Percentiles rank a stretch among this genome's conserved stretches.
Conservation (phyloP, 2,888 invertebrate species). For the Boloria selene region DNA sequence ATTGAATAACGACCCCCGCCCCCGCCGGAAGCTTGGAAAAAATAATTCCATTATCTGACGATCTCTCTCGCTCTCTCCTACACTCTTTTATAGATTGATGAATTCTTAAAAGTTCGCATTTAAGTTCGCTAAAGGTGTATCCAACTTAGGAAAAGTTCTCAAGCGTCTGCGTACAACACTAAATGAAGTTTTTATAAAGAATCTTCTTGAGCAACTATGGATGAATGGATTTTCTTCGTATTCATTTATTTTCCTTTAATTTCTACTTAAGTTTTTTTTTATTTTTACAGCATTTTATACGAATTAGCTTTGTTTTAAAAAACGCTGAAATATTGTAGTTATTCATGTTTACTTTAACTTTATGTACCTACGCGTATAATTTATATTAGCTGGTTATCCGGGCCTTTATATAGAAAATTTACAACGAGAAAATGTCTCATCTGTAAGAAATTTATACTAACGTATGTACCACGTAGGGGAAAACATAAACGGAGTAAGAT, state of each 20-base stretch:
- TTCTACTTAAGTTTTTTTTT: background rate
- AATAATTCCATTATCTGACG: conserved; percentile 69
- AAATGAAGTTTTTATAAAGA: conserved; percentile 28
- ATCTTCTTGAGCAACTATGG: conserved; percentile 13
- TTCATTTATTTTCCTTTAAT: conserved; percentile 15
- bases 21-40: conserved; percentile 45
- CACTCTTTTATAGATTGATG: conserved; percentile 29
- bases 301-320: no score
- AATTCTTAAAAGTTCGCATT: conserved; percentile 27
- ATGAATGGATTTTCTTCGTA: conserved; percentile 20
- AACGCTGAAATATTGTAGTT: no score
- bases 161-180: conserved; percentile 26
- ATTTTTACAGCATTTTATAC: background rate
- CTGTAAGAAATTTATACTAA: no score
- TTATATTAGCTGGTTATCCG: no score
- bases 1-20: conserved; percentile 56
- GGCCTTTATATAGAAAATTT: no score
- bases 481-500: no score
- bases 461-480: no score
- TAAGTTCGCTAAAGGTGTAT: conserved; percentile 23
- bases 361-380: no score
- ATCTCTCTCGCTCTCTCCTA: conserved; percentile 53
- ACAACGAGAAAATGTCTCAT: no score
- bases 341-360: no score
- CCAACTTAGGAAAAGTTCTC: conserved; percentile 21